phyloP scores from a whole-genome alignment of 2,797 vertebrate genomes.

The Amblyopsis hoosieri region DNA sequence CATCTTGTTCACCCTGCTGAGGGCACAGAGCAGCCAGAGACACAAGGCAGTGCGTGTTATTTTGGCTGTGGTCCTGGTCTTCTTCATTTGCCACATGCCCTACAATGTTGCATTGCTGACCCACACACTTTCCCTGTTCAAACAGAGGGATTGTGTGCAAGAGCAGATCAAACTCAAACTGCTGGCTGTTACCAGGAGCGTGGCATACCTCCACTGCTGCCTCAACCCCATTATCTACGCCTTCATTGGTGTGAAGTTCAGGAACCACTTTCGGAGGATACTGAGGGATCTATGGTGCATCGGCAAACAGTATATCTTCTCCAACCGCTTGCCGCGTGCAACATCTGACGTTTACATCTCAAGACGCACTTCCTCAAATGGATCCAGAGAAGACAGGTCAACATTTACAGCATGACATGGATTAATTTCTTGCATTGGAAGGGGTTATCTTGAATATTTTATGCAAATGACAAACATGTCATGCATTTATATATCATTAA shows the following conservation, averaged over 20 bases:
- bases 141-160: conserved; percentile 54
- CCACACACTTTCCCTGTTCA: conserved; percentile 72
- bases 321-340: conserved; percentile 57
- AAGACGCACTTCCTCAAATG: conserved; percentile 70
- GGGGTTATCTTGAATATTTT: too few relatives aligned
- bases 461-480: too few relatives aligned
- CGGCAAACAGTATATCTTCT: conserved; percentile 69
- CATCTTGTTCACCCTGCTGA: conserved; percentile 79
- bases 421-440: not conserved
- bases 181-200: conserved; percentile 67
- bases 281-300: conserved; percentile 81
- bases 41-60: conserved; percentile 88
- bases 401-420: conserved; percentile 83
- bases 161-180: conserved; percentile 59
- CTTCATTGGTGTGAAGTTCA: conserved; percentile 91
- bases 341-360: conserved; percentile 76
- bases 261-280: conserved; percentile 85
- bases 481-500: too few relatives aligned
- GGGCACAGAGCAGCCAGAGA: conserved; percentile 81
- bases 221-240: conserved; percentile 93
- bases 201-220: conserved; percentile 93
- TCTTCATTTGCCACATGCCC: conserved; percentile 88
- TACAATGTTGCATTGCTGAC: conserved; percentile 83
- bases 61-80: conserved; percentile 83
- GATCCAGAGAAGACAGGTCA: conserved; percentile 70